phyloP scores from a whole-genome alignment of 2,888 invertebrate species.

The Epistrophe grossulariae region DNA sequence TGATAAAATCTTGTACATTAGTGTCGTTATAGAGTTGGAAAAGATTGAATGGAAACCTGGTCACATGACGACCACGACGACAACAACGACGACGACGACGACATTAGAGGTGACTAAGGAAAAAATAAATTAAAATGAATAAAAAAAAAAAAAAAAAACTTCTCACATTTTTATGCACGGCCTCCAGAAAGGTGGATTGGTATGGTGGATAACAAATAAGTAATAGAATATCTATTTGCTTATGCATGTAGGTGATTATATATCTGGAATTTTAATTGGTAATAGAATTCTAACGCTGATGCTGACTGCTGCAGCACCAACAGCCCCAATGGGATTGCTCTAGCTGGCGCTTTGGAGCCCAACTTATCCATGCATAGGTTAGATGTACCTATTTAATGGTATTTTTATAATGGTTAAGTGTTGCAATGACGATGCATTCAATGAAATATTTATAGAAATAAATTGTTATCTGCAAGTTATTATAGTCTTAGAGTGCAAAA shows the following conservation, averaged over 20 bases:
- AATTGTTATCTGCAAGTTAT: constrained; percentile 30
- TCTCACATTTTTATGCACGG: constrained; percentile 58
- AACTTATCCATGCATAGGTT: background rate
- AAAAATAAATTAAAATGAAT: constrained; percentile 18
- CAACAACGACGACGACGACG: background rate
- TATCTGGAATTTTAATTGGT: constrained; percentile 71
- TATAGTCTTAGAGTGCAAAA: constrained; percentile 8
- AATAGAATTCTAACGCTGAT: constrained; percentile 35
- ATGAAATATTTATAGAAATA: constrained; percentile 35
- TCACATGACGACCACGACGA: constrained; percentile 56
- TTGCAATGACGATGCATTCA: constrained; percentile 29
- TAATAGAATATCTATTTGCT: constrained; percentile 61
- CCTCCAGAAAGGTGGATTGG: constrained; percentile 52
- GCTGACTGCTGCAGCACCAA: constrained; percentile 9
- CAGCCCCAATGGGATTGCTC: background rate
- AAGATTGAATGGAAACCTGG: constrained; percentile 72
- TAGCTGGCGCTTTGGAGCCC: constrained; percentile 11
- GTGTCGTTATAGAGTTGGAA: constrained; percentile 59
- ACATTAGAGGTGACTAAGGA: constrained; percentile 51
- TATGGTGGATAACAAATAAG: constrained; percentile 43
- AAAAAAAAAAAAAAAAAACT: constrained; percentile 11
- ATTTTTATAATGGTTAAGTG: too few species aligned
- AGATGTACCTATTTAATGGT: too few species aligned
- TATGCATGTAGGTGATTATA: constrained; percentile 69
- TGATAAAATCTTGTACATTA: constrained; percentile 75